Evolutionary conservation across 1,140 invertebrate species (phyloP).

Genomic region (Portunus trituberculatus): DNA sequence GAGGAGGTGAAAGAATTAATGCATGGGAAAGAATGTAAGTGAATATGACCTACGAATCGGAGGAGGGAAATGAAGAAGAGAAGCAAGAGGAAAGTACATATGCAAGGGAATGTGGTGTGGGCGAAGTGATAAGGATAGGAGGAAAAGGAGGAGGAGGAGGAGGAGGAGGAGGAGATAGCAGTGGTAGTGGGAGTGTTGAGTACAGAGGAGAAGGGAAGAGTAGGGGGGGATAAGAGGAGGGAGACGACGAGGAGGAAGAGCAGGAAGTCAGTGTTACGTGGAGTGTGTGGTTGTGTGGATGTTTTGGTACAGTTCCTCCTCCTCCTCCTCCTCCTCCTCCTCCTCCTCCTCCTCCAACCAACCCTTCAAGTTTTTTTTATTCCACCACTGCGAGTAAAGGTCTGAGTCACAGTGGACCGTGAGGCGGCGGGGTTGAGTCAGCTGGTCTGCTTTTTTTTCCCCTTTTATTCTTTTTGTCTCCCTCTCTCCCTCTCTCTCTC

Average conservation of each 20-base stretch:
- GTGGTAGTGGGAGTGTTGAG: not conserved
- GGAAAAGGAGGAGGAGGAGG: not conserved
- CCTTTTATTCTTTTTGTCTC: too few species aligned
- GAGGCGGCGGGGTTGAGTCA: not conserved
- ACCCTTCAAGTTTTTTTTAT: too few species aligned
- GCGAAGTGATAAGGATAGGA: not conserved
- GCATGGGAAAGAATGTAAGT: not conserved
- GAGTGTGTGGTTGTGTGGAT: constrained; percentile 7
- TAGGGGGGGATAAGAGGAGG: not conserved
- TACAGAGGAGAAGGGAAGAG: not conserved
- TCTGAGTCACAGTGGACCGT: not conserved
- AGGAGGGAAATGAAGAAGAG: too few species aligned
- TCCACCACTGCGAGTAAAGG: not conserved
- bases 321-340: not conserved
- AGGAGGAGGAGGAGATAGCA: not conserved
- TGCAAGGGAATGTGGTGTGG: too few species aligned
- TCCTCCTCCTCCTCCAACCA: not conserved
- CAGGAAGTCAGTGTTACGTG: not conserved
- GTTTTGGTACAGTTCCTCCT: not conserved
- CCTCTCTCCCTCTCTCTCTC: not conserved
- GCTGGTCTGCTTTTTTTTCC: not conserved
- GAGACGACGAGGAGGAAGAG: not conserved
- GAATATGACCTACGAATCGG: too few species aligned
- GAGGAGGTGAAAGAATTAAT: not conserved
- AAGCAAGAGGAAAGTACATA: too few species aligned